Percentiles rank a stretch among this genome's conserved stretches.
These are phyloP conservation scores for Crenichthys baileyi DNA, from an alignment of 2,797 vertebrate species.

Conservation along the genomic window DNA sequence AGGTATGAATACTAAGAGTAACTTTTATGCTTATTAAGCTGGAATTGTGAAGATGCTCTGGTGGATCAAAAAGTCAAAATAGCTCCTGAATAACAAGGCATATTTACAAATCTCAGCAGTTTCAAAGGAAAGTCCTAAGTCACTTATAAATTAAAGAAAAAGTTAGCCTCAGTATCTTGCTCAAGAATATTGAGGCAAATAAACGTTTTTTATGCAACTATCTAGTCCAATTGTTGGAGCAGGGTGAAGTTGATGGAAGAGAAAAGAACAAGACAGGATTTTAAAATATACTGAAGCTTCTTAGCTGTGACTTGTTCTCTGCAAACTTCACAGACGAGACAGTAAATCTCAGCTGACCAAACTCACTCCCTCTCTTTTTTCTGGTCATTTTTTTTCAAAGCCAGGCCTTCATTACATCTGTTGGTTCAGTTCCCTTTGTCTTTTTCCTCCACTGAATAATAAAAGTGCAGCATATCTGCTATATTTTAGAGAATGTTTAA, in stretches of 20 bases:
- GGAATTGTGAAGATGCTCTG: background rate
- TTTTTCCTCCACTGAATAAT: constrained; percentile 47
- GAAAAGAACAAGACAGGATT: constrained; percentile 51
- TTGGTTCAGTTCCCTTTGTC: constrained; percentile 26
- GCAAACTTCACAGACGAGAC: constrained; percentile 59
- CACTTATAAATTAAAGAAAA: background rate
- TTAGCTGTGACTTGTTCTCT: constrained; percentile 67
- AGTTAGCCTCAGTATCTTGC: background rate
- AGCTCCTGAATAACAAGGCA: background rate
- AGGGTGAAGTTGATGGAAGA: background rate
- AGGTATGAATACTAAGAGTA: background rate
- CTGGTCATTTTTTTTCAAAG: constrained; percentile 36
- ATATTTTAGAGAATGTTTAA: constrained; percentile 42
- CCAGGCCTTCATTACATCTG: constrained; percentile 21
- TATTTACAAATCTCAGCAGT: background rate
- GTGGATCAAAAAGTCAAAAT: background rate
- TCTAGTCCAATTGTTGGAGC: background rate
- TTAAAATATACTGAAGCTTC: constrained; percentile 65
- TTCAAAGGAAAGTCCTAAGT: background rate
- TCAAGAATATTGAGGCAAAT: background rate
- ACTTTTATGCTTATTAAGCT: background rate
- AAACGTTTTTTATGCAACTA: background rate
- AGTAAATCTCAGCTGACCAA: constrained; percentile 63
- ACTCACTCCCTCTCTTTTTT: constrained; percentile 34
- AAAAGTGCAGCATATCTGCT: constrained; percentile 36